Percentiles rank a stretch among this genome's conserved stretches.
Conservation (phyloP, 2,888 invertebrate species). For the Tetragonula carbonaria region DNA sequence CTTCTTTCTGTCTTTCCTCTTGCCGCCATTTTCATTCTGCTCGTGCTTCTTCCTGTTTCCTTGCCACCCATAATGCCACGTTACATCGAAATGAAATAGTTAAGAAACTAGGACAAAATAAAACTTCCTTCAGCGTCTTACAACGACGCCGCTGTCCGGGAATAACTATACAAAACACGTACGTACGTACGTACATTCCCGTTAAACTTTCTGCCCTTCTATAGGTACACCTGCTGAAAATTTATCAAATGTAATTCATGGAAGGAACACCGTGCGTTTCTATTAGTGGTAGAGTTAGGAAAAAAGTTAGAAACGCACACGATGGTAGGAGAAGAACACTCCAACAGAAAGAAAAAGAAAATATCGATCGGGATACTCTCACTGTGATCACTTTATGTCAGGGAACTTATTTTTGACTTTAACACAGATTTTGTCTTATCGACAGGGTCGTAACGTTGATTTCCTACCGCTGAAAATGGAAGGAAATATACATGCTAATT, state of each 20-base stretch:
- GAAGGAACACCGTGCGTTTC: neutral
- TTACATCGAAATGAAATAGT: neutral
- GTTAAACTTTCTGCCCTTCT: neutral
- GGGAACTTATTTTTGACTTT: too few species aligned
- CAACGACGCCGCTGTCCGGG: neutral
- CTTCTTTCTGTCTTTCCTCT: neutral
- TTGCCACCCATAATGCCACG: neutral
- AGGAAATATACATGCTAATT: too few species aligned
- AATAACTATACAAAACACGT: slow-evolving; percentile 12
- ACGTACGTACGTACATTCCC: neutral
- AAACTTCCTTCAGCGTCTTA: slow-evolving; percentile 1
- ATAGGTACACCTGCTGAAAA: too few species aligned
- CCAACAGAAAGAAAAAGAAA: too few species aligned
- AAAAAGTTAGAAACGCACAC: neutral
- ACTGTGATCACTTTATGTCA: too few species aligned
- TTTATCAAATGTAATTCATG: neutral
- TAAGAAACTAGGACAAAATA: slow-evolving; percentile 8
- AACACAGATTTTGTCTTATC: too few species aligned
- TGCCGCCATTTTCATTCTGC: neutral
- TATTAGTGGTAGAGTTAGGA: neutral
- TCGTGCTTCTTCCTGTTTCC: neutral
- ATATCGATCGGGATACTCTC: too few species aligned
- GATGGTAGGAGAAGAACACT: neutral
- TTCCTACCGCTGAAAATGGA: too few species aligned
- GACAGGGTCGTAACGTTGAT: too few species aligned